Conservation (phyloP, 2,888 invertebrate genomes). For the Brachypterus glaber region DNA sequence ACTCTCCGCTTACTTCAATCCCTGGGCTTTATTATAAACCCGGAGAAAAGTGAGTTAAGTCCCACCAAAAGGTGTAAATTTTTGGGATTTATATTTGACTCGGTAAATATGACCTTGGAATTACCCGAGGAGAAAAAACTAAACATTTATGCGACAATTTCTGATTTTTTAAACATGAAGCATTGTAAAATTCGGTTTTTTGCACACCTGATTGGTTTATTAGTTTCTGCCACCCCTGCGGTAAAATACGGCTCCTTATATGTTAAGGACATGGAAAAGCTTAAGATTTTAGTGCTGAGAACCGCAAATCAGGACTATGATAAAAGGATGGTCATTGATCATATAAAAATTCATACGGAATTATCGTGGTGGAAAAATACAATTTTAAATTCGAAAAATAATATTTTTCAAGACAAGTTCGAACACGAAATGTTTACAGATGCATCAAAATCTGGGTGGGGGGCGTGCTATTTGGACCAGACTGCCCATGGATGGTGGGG, state of each 20-base stretch:
- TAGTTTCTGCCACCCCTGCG: conserved; percentile 10
- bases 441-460: conserved; percentile 9
- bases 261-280: too few species aligned
- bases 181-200: too few species aligned
- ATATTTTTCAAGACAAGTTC: background rate
- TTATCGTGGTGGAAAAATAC: conserved; percentile 11
- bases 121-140: too few species aligned
- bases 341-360: too few species aligned
- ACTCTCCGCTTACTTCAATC: conserved; percentile 1
- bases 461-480: background rate
- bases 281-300: too few species aligned
- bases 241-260: too few species aligned
- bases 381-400: background rate
- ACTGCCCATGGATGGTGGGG: conserved; percentile 9
- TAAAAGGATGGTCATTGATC: too few species aligned
- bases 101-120: too few species aligned
- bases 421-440: conserved; percentile 6
- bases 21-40: conserved; percentile 9
- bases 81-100: conserved; percentile 12
- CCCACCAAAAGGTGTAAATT: conserved; percentile 6
- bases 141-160: conserved; percentile 6
- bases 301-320: too few species aligned
- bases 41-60: conserved; percentile 5
- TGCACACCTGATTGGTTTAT: conserved; percentile 5
- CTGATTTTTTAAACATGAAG: too few species aligned